Conservation (phyloP, 2,888 invertebrate genomes). For the Tinea semifulvella region DNA sequence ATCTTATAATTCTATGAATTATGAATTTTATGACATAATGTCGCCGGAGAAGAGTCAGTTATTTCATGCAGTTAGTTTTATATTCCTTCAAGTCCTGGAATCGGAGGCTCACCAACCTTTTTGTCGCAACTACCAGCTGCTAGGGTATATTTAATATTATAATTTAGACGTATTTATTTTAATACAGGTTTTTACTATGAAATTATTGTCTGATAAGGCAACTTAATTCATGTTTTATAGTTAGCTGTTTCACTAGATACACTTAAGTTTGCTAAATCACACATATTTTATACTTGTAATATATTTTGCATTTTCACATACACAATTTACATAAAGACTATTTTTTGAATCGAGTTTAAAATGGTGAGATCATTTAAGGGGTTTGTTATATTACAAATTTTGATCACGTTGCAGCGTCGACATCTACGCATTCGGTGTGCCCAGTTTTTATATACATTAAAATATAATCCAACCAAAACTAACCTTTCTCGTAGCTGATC, state of each 20-base stretch:
- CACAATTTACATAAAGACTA: no score
- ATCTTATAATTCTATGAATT: constrained; percentile 12
- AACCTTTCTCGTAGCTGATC: constrained; percentile 97
- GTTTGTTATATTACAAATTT: no score
- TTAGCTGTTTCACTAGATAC: no score
- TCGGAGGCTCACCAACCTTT: background rate
- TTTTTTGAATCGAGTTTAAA: no score
- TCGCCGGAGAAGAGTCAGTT: background rate
- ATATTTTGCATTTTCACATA: no score
- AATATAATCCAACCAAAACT: constrained; percentile 22
- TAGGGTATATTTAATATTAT: constrained; percentile 1
- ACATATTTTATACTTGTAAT: no score
- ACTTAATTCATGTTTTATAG: constrained; percentile 2
- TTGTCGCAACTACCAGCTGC: constrained; percentile 1
- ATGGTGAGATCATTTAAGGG: no score
- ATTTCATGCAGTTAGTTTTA: constrained; percentile 8
- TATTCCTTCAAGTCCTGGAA: background rate
- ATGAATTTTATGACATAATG: constrained; percentile 10
- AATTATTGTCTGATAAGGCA: constrained; percentile 8
- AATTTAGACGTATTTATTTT: constrained; percentile 6
- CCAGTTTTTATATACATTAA: no score
- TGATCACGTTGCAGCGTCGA: no score
- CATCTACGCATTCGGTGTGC: no score
- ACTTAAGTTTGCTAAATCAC: no score
- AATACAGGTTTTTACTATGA: constrained; percentile 7